Evolutionary conservation across 2,888 invertebrate genomes (phyloP), one percentile per base, ranked within the genome.

Genomic region (Ormyrus labotus): DNA sequence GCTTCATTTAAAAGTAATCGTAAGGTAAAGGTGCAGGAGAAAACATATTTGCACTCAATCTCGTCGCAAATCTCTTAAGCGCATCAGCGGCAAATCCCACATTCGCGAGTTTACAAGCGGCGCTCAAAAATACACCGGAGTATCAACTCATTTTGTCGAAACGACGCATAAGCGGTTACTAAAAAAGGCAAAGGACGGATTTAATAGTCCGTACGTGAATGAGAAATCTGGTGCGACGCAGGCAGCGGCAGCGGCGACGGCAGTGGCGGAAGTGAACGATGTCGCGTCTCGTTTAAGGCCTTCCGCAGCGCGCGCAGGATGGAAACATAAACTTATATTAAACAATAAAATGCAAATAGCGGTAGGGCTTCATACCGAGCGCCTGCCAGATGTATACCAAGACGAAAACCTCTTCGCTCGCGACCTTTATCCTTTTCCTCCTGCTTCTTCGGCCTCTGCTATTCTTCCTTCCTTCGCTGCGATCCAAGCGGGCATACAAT

Each of bases 331-430:
- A 88, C 87, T 87, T 87, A 87, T 88, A 88, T 88, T 88, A 88
- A 88, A 87, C 86, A 87, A 88, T 88, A 87, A 88, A 87, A 88
- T 88, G 88, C 87, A 88, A 88, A 88, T 88, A 85, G 78, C 63
- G 19, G 55, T 64, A 19, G 34, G 5, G 63, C 48, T 77, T 77
- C 69, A 69, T 76, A 69, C 34, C 50, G 34, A 10, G 45, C 13
- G 19, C 8, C 63, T 57, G 10, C 55, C 50, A 50, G 45, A 50
- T 34, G 34, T 34, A 34, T 50, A 60, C 19, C 48, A 19, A 4
- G 34, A 34, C 48, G 58, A 65, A 65, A 74, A 74, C 57, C 57
- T 57, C 47, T 34, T 9, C 72, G 61, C 63, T 11, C 45, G 71
- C 13, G 64, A 64, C 73, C 73, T 72, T 72, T 34, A 50, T 60